phyloP scores from a whole-genome alignment of 2,113 vertebrate genomes.

The Paraplagusia blochii region DNA sequence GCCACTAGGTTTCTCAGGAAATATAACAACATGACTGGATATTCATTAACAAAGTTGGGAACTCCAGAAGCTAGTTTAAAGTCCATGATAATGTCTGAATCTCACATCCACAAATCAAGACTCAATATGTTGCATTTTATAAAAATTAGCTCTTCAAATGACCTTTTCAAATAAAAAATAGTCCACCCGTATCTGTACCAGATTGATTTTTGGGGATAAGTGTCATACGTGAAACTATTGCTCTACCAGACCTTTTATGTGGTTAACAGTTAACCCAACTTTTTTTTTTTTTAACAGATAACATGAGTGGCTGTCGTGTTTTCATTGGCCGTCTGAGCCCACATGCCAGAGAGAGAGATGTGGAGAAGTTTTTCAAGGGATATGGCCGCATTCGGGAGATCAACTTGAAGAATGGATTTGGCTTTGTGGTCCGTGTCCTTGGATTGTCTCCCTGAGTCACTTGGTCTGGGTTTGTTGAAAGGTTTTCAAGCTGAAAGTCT shows the following conservation, averaged over 20 bases:
- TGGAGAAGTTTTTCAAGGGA: conserved; percentile 94
- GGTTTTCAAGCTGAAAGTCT: not conserved
- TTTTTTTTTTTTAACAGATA: conserved; percentile 7
- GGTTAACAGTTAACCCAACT: not conserved
- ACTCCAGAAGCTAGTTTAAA: no score
- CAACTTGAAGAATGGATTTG: conserved; percentile 90
- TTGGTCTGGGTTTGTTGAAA: not conserved
- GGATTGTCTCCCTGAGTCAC: not conserved
- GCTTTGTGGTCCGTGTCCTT: conserved; percentile 84
- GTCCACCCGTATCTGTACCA: no score
- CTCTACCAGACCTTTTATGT: not conserved
- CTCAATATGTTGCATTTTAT: no score
- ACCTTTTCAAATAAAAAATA: no score
- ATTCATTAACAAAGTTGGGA: no score
- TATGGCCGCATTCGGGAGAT: conserved; percentile 90
- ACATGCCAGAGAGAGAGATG: conserved; percentile 86
- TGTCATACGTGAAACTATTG: not conserved
- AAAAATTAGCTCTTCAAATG: no score
- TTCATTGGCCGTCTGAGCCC: conserved; percentile 92
- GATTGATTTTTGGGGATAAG: not conserved
- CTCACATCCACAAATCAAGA: no score
- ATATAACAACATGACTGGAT: no score
- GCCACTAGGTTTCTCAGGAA: no score
- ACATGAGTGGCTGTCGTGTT: conserved; percentile 88
- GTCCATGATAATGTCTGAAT: no score